These are phyloP conservation scores for Ctenomys sociabilis DNA, from an alignment of 2,113 vertebrate genomes.

Conservation along the genomic window DNA sequence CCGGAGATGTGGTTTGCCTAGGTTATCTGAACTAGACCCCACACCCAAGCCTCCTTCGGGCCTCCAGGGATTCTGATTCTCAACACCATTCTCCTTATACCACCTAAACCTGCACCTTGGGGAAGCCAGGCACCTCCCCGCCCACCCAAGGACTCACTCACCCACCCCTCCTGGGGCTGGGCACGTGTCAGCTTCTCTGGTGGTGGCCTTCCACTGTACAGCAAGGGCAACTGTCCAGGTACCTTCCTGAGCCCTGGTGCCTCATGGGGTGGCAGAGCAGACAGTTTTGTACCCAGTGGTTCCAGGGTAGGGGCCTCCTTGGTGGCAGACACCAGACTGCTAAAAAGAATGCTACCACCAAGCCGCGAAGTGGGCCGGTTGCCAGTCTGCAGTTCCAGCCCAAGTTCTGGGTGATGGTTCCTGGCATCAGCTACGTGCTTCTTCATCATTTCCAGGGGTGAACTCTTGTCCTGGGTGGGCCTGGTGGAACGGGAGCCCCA, in stretches of 20 bases:
- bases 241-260: not conserved
- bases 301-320: not conserved
- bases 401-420: not conserved
- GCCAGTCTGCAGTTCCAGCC: not conserved
- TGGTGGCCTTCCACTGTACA: constrained; percentile 29
- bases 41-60: not conserved
- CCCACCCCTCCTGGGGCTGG: constrained; percentile 84
- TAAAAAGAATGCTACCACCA: constrained; percentile 91
- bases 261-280: not conserved
- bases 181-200: constrained; percentile 16
- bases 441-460: constrained; percentile 83
- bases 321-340: constrained; percentile 60
- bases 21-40: not conserved
- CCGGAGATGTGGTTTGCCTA: not conserved
- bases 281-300: constrained; percentile 60
- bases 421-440: constrained; percentile 50
- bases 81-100: not conserved
- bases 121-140: not conserved
- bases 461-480: constrained; percentile 11
- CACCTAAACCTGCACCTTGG: not conserved
- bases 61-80: not conserved
- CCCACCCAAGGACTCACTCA: constrained; percentile 84
- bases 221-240: constrained; percentile 47
- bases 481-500: not conserved
- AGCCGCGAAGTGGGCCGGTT: constrained; percentile 89